Base-by-base conservation (phyloP, 1,140 invertebrate species). In the Holcopasites calliopsidis region DNA sequence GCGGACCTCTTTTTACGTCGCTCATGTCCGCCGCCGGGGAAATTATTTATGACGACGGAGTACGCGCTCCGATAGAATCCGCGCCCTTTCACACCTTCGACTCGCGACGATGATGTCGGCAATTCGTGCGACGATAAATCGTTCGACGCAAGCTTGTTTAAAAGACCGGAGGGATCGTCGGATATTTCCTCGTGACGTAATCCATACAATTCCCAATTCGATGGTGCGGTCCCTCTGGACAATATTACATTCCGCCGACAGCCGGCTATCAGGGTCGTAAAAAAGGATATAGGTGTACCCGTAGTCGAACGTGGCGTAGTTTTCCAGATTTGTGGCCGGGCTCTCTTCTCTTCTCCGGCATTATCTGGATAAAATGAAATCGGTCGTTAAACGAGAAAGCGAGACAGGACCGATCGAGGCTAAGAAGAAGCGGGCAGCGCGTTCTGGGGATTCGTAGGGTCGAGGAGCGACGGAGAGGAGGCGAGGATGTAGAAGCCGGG, bases 351-450 rank as follows among this genome's bases (percentile, higher is more conserved):
- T 80, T 21, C 72, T 65, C 64, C 73, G 49, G 62, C 50, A 50
- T 70, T 78, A 78, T 81, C 76, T 73, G 40, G 58, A 70, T 81
- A 77, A 85, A 82, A 84, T 82, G 79, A 88, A 86, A 87, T 86
- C 77, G 85, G 79, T 87, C 86, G 84, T 87, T 86, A 87, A 87
- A 85, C 77, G 87, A 78, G 62, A 44, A 74, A 75, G 71, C 70
- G 70, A 65, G 77, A 76, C 8, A 40, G 44, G 26, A 26, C 2
- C 23, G 26, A 40, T 23, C 21, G 76, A n/a, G 8, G 11, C 33
- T 21, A 47, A 40, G 35, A 66, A 50, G 62, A 73, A 50, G 31
- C 44, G 35, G 64, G 18, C 28, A 23, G 6, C 21, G 33, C 31
- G 5, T 58, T 21, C 6, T 47, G 31, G 55, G 74, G 68, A 61